Evolutionary conservation across 2,888 invertebrate genomes (phyloP).

Genomic region (Hydriomena furcata): DNA sequence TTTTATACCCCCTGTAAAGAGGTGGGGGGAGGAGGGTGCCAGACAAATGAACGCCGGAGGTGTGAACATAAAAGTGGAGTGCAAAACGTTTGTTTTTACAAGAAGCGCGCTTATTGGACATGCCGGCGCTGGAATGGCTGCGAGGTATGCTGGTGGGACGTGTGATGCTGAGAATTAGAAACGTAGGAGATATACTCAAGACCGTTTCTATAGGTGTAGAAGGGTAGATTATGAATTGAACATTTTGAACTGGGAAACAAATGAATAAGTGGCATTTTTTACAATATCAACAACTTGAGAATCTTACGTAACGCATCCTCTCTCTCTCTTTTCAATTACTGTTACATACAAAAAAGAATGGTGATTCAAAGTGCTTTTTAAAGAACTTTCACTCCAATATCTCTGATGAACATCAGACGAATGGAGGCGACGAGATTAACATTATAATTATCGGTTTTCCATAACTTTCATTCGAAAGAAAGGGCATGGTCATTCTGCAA

Average conservation of each 20-base stretch:
- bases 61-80: constrained; percentile 39
- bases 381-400: constrained; percentile 21
- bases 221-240: background rate
- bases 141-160: constrained; percentile 29
- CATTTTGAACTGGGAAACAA: no score
- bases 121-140: constrained; percentile 37
- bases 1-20: constrained; percentile 19
- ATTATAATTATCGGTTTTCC: constrained; percentile 56
- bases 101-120: constrained; percentile 47
- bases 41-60: constrained; percentile 42
- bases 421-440: constrained; percentile 43
- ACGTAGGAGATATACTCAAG: constrained; percentile 11
- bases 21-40: constrained; percentile 6
- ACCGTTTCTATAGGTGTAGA: background rate
- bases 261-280: no score
- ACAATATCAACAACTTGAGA: no score
- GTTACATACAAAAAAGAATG: background rate
- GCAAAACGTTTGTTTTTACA: constrained; percentile 48
- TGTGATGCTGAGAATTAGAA: constrained; percentile 23
- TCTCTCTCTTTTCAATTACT: background rate
- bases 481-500: constrained; percentile 41
- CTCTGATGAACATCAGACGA: constrained; percentile 40
- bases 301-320: no score
- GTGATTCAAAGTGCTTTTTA: background rate
- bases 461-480: constrained; percentile 51